Percentiles rank a stretch among this genome's conserved stretches.
Evolutionary conservation across 1,140 invertebrate species (phyloP).

Genomic region (Drosophila tani): DNA sequence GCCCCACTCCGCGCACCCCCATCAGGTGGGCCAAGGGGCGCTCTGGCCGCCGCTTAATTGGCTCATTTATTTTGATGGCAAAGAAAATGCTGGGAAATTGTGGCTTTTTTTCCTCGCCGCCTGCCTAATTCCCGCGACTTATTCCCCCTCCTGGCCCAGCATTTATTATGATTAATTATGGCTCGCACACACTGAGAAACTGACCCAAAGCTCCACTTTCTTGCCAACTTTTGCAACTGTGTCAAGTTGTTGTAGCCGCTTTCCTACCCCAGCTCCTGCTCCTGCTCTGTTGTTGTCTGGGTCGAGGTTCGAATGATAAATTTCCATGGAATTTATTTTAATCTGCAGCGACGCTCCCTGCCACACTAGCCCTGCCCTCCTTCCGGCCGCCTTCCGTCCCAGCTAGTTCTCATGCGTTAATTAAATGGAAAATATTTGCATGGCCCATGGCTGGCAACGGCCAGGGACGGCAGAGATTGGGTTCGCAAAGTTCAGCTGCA

Average conservation of each 20-base stretch:
- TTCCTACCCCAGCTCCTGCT: slow-evolving; percentile 7
- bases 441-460: slow-evolving; percentile 39
- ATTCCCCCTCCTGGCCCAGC: slow-evolving; percentile 36
- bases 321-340: slow-evolving; percentile 81
- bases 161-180: slow-evolving; percentile 83
- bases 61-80: slow-evolving; percentile 82
- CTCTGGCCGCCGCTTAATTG: slow-evolving; percentile 67
- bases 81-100: slow-evolving; percentile 78
- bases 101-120: slow-evolving; percentile 49
- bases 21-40: slow-evolving; percentile 53
- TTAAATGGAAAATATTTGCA: slow-evolving; percentile 83
- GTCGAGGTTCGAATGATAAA: slow-evolving; percentile 74
- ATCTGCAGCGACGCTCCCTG: slow-evolving; percentile 67
- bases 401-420: slow-evolving; percentile 76
- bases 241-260: slow-evolving; percentile 61
- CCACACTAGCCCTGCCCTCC: slow-evolving; percentile 4
- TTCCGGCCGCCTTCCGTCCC: neutral
- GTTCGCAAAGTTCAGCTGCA: slow-evolving; percentile 60
- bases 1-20: slow-evolving; percentile 34
- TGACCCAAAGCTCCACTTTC: slow-evolving; percentile 78
- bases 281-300: slow-evolving; percentile 41
- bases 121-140: slow-evolving; percentile 18
- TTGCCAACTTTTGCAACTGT: slow-evolving; percentile 74
- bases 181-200: slow-evolving; percentile 40
- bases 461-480: slow-evolving; percentile 22